phyloP scores from a whole-genome alignment of 1,140 invertebrate species.

The Trissolcus basalis region DNA sequence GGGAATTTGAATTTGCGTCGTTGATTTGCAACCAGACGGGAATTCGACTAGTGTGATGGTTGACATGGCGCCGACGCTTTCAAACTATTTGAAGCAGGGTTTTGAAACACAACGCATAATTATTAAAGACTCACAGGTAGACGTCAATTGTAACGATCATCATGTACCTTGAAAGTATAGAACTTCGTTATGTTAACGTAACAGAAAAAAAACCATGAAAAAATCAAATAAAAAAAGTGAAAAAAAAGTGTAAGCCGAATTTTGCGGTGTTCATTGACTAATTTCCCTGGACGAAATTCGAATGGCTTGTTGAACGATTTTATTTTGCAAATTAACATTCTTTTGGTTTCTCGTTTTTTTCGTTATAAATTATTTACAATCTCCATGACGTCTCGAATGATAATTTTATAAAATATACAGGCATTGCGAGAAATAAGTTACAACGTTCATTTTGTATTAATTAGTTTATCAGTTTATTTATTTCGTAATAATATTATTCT shows the following conservation, averaged over 20 bases:
- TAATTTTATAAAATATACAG: slow-evolving; percentile 45
- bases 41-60: too few relatives aligned
- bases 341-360: neutral
- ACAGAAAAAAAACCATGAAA: slow-evolving; percentile 71
- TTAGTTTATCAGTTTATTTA: slow-evolving; percentile 76
- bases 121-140: slow-evolving; percentile 67
- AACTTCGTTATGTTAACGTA: slow-evolving; percentile 76
- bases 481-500: slow-evolving; percentile 76
- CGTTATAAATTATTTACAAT: slow-evolving; percentile 46
- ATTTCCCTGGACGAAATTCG: slow-evolving; percentile 2
- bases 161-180: slow-evolving; percentile 76
- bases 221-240: slow-evolving; percentile 63
- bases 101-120: slow-evolving; percentile 66
- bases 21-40: too few relatives aligned
- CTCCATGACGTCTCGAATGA: too few relatives aligned
- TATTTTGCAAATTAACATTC: slow-evolving; percentile 53
- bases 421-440: slow-evolving; percentile 54
- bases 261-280: slow-evolving; percentile 33
- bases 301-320: slow-evolving; percentile 35
- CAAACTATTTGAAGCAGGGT: neutral
- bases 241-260: slow-evolving; percentile 24
- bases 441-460: slow-evolving; percentile 66
- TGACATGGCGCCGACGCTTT: too few relatives aligned
- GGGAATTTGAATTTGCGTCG: too few relatives aligned
- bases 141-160: slow-evolving; percentile 73